These are phyloP conservation scores for Psilopogon haemacephalus DNA, from an alignment of 2,113 vertebrate species.

Conservation along the genomic window DNA sequence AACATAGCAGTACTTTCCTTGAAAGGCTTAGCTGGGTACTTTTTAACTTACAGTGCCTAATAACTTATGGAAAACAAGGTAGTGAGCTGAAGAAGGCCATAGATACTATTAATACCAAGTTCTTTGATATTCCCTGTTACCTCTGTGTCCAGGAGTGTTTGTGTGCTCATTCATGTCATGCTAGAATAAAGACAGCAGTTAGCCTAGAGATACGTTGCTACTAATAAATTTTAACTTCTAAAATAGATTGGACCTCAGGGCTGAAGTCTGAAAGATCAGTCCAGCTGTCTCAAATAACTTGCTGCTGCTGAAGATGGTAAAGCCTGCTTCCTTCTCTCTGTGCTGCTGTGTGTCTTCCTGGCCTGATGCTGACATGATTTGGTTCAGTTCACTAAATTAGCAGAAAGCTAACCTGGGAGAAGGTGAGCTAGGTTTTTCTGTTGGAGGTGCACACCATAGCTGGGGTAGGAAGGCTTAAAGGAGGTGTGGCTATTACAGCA, in stretches of 20 bases:
- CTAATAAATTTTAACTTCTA: neutral
- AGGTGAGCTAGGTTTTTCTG: neutral
- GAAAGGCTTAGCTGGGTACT: neutral
- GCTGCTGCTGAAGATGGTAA: neutral
- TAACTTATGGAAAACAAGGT: neutral
- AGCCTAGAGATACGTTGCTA: neutral
- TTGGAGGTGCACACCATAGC: neutral
- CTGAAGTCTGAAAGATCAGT: neutral
- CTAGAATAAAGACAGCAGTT: neutral
- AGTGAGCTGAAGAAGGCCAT: neutral
- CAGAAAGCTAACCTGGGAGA: neutral
- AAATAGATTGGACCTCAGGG: neutral
- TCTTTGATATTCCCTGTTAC: neutral
- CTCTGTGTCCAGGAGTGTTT: neutral
- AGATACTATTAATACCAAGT: neutral
- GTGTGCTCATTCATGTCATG: neutral
- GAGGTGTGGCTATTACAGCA: neutral
- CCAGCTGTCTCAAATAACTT: neutral
- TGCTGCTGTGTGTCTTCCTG: neutral
- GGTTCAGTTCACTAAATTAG: neutral
- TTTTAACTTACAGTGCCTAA: neutral
- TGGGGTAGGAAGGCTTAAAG: neutral
- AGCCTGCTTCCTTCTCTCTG: neutral
- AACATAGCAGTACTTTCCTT: neutral
- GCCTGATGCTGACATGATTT: neutral